phyloP scores from a whole-genome alignment of 2,888 invertebrate species.

The Meliscaeva auricollis region DNA sequence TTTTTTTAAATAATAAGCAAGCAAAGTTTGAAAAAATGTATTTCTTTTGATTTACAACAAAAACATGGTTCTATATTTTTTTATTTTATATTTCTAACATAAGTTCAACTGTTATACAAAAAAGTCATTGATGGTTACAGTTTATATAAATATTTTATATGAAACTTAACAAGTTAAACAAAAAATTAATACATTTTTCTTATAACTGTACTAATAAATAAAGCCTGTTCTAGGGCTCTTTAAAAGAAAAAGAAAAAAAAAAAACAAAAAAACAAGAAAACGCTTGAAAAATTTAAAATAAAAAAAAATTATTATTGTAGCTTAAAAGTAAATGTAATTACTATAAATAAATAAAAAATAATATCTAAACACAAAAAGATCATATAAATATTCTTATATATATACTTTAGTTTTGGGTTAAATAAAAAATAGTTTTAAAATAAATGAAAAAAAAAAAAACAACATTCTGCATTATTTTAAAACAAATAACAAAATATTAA shows the following conservation, averaged over 20 bases:
- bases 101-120: too few relatives aligned
- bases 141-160: too few relatives aligned
- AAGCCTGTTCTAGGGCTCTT: constrained; percentile 78
- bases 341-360: constrained; percentile 3
- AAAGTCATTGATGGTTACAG: too few relatives aligned
- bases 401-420: constrained; percentile 4
- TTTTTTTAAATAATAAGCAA: not conserved
- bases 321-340: not conserved
- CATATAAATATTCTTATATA: not conserved
- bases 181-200: too few relatives aligned
- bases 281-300: constrained; percentile 12
- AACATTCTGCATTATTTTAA: not conserved
- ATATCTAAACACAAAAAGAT: not conserved
- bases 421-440: not conserved
- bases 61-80: not conserved
- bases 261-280: not conserved
- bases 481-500: not conserved
- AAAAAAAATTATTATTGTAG: not conserved
- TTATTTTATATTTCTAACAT: too few relatives aligned
- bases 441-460: not conserved
- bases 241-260: constrained; percentile 27
- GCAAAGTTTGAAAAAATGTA: too few relatives aligned
- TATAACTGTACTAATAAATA: not conserved
- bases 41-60: not conserved
- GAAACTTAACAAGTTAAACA: too few relatives aligned